A percentile compares a stretch with the other conserved stretches of the same genome.
phyloP scores from a whole-genome alignment of 2,888 invertebrate genomes.

The Tenthredo amoena region DNA sequence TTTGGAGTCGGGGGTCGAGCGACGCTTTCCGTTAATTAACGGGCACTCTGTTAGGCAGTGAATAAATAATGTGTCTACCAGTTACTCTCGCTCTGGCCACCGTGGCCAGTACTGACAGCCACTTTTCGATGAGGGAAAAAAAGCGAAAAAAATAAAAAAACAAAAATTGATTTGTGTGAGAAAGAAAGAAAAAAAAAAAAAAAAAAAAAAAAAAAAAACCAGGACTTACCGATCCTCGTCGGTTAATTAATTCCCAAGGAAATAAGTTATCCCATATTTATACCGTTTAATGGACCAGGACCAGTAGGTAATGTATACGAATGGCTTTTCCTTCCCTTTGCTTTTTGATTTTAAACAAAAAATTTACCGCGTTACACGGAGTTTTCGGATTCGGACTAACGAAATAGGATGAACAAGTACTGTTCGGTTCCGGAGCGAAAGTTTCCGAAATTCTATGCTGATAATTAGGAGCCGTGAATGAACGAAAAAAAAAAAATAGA shows the following conservation, averaged over 20 bases:
- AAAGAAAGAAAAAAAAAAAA: no score
- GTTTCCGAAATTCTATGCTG: no score
- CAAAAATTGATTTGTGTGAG: not conserved
- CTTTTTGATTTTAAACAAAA: not conserved
- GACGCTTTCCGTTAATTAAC: slow-evolving; percentile 51
- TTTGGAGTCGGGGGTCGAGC: not conserved
- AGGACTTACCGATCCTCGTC: not conserved
- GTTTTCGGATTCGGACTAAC: not conserved
- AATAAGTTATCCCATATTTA: not conserved
- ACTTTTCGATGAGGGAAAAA: not conserved
- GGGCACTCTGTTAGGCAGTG: slow-evolving; percentile 43
- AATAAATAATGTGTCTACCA: slow-evolving; percentile 49
- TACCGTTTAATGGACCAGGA: not conserved
- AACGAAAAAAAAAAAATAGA: no score
- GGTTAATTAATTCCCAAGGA: not conserved
- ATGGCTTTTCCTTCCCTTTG: not conserved
- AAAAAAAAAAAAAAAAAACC: no score
- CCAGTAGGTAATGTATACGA: not conserved
- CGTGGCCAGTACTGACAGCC: not conserved
- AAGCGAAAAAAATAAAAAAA: not conserved
- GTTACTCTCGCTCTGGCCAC: slow-evolving; percentile 6
- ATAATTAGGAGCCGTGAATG: no score
- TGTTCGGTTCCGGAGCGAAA: no score
- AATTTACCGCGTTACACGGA: not conserved
- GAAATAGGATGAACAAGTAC: not conserved